Conservation (phyloP, 2,888 invertebrate genomes). For the Fragum sueziense region DNA sequence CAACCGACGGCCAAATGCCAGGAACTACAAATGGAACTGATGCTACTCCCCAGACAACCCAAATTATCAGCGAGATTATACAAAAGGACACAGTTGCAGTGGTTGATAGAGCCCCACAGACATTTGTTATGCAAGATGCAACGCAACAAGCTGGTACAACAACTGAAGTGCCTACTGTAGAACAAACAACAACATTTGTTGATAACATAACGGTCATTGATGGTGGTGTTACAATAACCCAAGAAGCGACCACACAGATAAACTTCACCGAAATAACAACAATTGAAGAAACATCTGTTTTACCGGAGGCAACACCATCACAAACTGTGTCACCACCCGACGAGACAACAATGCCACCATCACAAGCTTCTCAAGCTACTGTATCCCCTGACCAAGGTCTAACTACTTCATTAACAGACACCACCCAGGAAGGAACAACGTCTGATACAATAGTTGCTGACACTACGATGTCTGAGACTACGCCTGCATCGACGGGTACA, state of each 20-base stretch:
- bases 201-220: not conserved
- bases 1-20: not conserved
- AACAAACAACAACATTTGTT: not conserved
- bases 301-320: not conserved
- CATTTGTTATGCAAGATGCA: not conserved
- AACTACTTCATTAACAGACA: too few relatives aligned
- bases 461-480: not conserved
- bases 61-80: not conserved
- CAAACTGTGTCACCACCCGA: not conserved
- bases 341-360: too few relatives aligned
- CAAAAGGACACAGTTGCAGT: not conserved
- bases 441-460: too few relatives aligned
- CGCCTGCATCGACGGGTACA: not conserved
- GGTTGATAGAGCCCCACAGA: not conserved
- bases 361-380: too few relatives aligned
- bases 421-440: too few relatives aligned
- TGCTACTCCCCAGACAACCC: not conserved
- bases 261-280: not conserved
- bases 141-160: not conserved
- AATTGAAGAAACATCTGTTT: not conserved
- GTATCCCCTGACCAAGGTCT: too few relatives aligned
- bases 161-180: not conserved
- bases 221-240: not conserved
- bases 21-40: not conserved
- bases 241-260: not conserved